Conservation (phyloP, 2,797 vertebrate species). For the Sebastes kiyomatsui region DNA sequence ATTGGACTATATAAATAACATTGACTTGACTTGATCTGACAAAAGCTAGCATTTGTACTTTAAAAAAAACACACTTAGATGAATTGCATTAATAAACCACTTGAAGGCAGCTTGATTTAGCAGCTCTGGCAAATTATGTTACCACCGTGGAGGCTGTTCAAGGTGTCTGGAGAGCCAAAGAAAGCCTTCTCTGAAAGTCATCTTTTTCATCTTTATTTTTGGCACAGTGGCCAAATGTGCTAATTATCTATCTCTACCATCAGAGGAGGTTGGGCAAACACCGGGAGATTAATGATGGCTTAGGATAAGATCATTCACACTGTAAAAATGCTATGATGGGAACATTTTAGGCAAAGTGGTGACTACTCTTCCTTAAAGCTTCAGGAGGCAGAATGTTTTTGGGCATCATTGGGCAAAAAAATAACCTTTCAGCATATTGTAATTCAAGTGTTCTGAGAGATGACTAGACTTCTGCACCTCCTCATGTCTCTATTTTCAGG, state of each 20-base stretch:
- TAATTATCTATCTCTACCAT: conserved; percentile 50
- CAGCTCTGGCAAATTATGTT: conserved; percentile 22
- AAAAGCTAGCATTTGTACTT: background rate
- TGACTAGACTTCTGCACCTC: too few relatives aligned
- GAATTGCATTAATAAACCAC: background rate
- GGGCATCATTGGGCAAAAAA: background rate
- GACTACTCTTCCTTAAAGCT: background rate
- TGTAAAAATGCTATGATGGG: conserved; percentile 11
- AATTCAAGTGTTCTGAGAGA: too few relatives aligned
- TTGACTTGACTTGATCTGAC: background rate
- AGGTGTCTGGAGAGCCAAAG: conserved; percentile 38
- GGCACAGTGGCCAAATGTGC: conserved; percentile 38
- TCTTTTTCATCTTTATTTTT: conserved; percentile 61
- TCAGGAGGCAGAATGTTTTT: background rate
- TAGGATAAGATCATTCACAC: conserved; percentile 23
- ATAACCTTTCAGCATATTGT: background rate
- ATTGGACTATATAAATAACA: background rate
- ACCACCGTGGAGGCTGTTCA: conserved; percentile 12
- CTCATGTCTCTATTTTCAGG: too few relatives aligned
- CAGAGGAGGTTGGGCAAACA: conserved; percentile 31
- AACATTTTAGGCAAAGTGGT: background rate
- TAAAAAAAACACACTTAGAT: background rate
- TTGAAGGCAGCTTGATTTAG: conserved; percentile 32
- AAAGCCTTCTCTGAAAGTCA: conserved; percentile 39
- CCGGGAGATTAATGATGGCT: conserved; percentile 12